phyloP scores from a whole-genome alignment of 2,797 vertebrate genomes.

The Ctenochaetus hawaiiensis region DNA sequence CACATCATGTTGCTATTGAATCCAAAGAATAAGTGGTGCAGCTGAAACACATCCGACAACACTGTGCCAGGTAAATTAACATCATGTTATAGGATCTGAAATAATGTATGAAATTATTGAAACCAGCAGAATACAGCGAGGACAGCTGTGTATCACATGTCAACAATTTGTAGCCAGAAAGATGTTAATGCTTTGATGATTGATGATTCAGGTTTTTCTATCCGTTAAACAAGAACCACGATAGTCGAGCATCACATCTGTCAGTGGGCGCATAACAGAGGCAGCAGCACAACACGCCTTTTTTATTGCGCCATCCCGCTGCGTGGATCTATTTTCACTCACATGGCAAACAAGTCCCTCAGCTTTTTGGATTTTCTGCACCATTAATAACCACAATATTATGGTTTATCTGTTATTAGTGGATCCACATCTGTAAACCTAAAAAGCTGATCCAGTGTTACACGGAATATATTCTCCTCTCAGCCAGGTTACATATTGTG shows the following conservation, averaged over 20 bases:
- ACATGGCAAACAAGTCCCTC: conserved; percentile 27
- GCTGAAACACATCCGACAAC: conserved; percentile 33
- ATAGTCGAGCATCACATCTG: conserved; percentile 6
- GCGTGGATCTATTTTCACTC: conserved; percentile 31
- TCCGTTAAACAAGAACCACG: conserved; percentile 19
- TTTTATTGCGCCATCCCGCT: conserved; percentile 5
- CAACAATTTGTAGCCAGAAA: background rate
- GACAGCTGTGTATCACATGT: conserved; percentile 1
- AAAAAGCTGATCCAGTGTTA: conserved; percentile 6
- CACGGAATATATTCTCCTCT: background rate
- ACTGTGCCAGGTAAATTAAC: conserved; percentile 33
- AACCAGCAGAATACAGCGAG: conserved; percentile 3
- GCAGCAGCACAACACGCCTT: background rate
- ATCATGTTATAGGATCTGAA: conserved; percentile 20
- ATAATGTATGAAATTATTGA: background rate
- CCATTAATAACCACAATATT: conserved; percentile 41
- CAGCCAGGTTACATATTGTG: background rate
- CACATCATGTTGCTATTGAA: conserved; percentile 29
- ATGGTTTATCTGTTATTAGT: conserved; percentile 37
- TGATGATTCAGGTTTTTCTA: conserved; percentile 24
- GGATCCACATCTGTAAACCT: conserved; percentile 42
- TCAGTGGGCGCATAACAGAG: conserved; percentile 2
- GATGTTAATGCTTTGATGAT: conserved; percentile 37
- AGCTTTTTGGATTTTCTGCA: conserved; percentile 30
- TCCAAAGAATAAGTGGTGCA: conserved; percentile 21